Evolutionary conservation across 1,140 invertebrate species (phyloP).

Genomic region (Coptotermes formosanus): DNA sequence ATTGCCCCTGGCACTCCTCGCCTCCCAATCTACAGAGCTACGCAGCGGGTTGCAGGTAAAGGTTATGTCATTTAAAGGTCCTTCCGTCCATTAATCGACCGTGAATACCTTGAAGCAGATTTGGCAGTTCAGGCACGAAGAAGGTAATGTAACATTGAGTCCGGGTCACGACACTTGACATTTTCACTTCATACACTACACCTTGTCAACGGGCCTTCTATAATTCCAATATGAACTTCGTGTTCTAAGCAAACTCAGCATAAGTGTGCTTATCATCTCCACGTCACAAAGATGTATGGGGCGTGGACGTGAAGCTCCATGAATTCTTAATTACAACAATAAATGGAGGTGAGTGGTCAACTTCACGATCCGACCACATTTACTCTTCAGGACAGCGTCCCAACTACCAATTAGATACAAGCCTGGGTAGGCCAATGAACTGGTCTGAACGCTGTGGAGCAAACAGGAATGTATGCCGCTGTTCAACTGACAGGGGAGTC

Average conservation of each 20-base stretch:
- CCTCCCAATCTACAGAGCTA: too few species aligned
- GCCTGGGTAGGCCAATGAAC: too few species aligned
- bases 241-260: too few species aligned
- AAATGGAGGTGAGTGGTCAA: background rate
- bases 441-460: too few species aligned
- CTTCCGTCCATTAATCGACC: background rate
- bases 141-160: background rate
- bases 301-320: background rate
- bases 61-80: slow-evolving; percentile 6
- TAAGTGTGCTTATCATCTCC: too few species aligned
- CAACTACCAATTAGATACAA: too few species aligned
- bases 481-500: background rate
- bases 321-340: background rate
- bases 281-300: too few species aligned
- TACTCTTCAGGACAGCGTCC: too few species aligned
- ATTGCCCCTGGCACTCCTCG: too few species aligned
- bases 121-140: background rate
- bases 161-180: background rate
- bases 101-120: background rate
- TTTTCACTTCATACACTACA: background rate
- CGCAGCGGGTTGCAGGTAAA: background rate
- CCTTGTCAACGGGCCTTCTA: background rate
- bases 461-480: too few species aligned
- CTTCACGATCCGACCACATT: background rate
- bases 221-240: background rate